Percentiles rank a stretch among this genome's conserved stretches.
Evolutionary conservation across 2,797 vertebrate species (phyloP).

Genomic region (Oreortyx pictus): DNA sequence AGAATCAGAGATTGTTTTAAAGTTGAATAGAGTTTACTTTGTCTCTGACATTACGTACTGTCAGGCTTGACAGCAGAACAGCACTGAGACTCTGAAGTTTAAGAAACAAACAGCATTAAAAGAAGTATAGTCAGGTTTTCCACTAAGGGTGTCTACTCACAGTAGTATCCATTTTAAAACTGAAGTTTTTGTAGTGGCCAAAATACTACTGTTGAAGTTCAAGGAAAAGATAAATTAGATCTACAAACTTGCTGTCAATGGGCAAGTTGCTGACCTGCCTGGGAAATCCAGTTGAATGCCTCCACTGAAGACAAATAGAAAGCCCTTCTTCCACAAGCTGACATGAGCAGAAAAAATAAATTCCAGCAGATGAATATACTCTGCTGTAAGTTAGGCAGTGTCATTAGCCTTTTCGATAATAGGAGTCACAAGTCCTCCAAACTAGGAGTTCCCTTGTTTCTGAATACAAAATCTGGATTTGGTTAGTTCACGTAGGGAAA

Average conservation of each 20-base stretch:
- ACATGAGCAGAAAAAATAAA: background rate
- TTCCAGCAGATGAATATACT: background rate
- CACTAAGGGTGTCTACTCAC: background rate
- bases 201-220: background rate
- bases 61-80: background rate
- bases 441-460: background rate
- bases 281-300: background rate
- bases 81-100: background rate
- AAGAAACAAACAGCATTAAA: background rate
- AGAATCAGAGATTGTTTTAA: background rate
- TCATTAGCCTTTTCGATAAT: background rate
- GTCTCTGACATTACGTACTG: background rate
- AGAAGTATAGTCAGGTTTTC: background rate
- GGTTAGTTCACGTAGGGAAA: background rate
- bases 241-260: background rate
- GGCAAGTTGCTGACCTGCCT: background rate
- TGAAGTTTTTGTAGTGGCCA: background rate
- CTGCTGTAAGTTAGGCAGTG: background rate
- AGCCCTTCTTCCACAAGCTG: background rate
- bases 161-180: background rate
- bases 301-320: background rate
- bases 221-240: background rate
- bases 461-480: background rate
- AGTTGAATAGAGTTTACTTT: background rate
- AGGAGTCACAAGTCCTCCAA: background rate